Evolutionary conservation across 2,113 vertebrate genomes (phyloP), one percentile per base, ranked within the genome.

Genomic region (Cygnus atratus): DNA sequence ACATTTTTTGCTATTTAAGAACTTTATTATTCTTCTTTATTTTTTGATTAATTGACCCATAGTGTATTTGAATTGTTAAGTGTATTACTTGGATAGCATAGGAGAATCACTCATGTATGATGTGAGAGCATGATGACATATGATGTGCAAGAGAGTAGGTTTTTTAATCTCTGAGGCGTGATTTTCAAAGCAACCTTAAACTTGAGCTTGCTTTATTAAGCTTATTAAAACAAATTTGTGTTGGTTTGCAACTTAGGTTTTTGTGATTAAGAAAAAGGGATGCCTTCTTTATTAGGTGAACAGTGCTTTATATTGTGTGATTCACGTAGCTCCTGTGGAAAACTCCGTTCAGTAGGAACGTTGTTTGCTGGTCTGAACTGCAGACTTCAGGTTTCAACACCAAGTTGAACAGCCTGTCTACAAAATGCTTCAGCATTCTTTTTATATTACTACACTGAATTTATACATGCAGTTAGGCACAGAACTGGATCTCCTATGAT

Each of bases 231-330:
- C 76, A 97, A 95, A 88, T 95, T 86, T 95, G 41, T 94, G 48
- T 87, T 59, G 78, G 59, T 92, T 95, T 75, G 9, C 91, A 87
- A 43, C 84, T 86, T 96, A 55, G 2, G 11, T 95, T 96, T 97
- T 94, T 90, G 86, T 95, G 39, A 91, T 96, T 77, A 92, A 94
- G 91, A 92, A 97, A 96, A 96, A 90, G 74, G 71, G 72, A 85
- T 46, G 24, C 93, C 79, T 94, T 97, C 97, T 97, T 97, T 97
- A 90, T 83, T 97, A 97, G 91, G 92, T 96, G 95, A 97, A 61
- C 71, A 91, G 78, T 37, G 76, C 94, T 96, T 98, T 96, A 85
- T 95, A 84, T 93, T 90, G 67, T 10, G 22, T 88, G 63, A 85
- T 91, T 96, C 68, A 22, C 13, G 16, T 80, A 79, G 84, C 87